Evolutionary conservation across 2,888 invertebrate species (phyloP).

Genomic region (Syrista parreyssii): DNA sequence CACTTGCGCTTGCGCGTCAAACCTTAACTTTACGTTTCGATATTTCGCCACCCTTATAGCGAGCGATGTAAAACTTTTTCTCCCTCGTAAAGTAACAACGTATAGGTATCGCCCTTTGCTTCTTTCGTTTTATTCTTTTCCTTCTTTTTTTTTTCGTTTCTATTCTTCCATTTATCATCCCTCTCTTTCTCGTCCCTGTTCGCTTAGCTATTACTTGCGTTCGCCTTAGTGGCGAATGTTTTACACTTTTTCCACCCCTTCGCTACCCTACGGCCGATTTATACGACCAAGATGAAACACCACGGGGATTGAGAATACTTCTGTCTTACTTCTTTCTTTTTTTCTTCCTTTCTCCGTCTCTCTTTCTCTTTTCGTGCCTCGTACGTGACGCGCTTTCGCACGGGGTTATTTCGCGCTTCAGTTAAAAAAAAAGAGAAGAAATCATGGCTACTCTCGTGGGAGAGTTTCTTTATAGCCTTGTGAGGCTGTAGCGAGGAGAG

Average conservation of each 20-base stretch:
- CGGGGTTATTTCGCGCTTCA: conserved; percentile 39
- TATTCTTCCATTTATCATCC: background rate
- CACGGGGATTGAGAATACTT: background rate
- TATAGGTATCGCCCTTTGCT: background rate
- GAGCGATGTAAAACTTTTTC: background rate
- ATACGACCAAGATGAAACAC: background rate
- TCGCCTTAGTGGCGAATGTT: background rate
- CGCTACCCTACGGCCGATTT: background rate
- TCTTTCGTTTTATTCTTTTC: background rate
- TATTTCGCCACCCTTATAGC: background rate
- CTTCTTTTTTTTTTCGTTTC: background rate
- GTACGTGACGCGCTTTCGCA: conserved; percentile 45
- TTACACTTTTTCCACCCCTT: background rate
- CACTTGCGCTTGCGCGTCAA: background rate
- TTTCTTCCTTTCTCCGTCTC: conserved; percentile 7
- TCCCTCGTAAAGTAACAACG: background rate
- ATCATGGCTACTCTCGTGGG: background rate
- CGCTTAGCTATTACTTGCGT: background rate
- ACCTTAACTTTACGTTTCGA: background rate
- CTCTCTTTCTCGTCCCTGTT: background rate
- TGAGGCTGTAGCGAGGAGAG: background rate
- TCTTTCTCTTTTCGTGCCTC: conserved; percentile 7
- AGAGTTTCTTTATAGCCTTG: background rate
- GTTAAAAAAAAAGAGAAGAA: conserved; percentile 1
- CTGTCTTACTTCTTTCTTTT: background rate